Evolutionary conservation across 1,140 invertebrate species (phyloP).

Genomic region (Zaprionus nigranus): DNA sequence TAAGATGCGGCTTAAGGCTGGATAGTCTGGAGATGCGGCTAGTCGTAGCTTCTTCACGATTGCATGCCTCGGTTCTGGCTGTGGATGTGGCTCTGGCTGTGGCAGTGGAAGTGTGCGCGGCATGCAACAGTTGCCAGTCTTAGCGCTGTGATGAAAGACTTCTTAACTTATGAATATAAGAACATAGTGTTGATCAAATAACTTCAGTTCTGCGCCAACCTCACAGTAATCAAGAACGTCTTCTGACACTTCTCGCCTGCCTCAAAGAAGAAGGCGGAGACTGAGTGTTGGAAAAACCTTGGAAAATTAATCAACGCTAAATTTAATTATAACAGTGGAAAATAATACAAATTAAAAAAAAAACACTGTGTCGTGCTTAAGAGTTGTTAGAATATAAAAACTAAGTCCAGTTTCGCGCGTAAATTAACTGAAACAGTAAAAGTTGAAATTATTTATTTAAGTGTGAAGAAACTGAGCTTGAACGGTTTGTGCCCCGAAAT

Average conservation of each 20-base stretch:
- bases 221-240: constrained; percentile 70
- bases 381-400: constrained; percentile 10
- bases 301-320: neutral
- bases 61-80: constrained; percentile 4
- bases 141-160: constrained; percentile 55
- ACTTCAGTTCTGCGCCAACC: constrained; percentile 74
- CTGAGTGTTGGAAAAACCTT: neutral
- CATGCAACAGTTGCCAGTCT: constrained; percentile 27
- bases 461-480: constrained; percentile 5
- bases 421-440: constrained; percentile 1
- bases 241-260: constrained; percentile 27
- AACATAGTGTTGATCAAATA: constrained; percentile 66
- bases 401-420: constrained; percentile 14
- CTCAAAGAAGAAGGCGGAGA: neutral
- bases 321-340: constrained; percentile 8
- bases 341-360: constrained; percentile 8
- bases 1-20: constrained; percentile 4
- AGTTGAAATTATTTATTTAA: neutral
- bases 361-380: constrained; percentile 3
- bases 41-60: constrained; percentile 1
- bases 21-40: constrained; percentile 4
- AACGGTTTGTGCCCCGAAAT: constrained; percentile 1
- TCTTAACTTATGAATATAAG: constrained; percentile 74
- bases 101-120: constrained; percentile 20
- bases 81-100: neutral